phyloP scores from a whole-genome alignment of 2,113 vertebrate species.

The Erythrolamprus reginae region DNA sequence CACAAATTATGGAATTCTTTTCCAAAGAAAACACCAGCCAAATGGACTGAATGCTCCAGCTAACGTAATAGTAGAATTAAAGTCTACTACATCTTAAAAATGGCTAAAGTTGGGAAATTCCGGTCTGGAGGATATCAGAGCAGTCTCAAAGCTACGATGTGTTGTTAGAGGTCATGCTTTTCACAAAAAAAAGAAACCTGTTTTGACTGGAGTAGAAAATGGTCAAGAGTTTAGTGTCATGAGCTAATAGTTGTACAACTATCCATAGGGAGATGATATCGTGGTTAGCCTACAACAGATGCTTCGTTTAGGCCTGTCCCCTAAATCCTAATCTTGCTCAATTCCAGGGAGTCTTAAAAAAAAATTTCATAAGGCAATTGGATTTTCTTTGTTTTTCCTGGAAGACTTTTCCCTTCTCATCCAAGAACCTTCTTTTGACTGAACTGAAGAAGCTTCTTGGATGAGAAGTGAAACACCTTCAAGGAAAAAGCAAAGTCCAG shows the following conservation, averaged over 20 bases:
- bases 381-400: neutral
- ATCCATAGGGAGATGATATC: neutral
- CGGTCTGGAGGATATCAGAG: neutral
- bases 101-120: neutral
- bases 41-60: neutral
- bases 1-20: neutral
- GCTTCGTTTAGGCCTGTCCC: neutral
- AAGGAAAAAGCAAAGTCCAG: neutral
- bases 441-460: neutral
- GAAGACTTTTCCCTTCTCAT: too few species aligned
- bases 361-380: neutral
- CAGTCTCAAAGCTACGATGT: neutral
- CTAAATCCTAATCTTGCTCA: neutral
- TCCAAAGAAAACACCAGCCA: neutral
- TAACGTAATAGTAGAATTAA: too few species aligned
- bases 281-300: neutral
- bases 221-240: neutral
- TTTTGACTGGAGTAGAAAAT: neutral
- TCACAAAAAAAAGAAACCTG: neutral
- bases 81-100: neutral
- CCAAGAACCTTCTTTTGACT: too few species aligned
- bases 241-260: neutral
- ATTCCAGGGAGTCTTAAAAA: neutral
- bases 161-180: neutral
- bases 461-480: neutral